Evolutionary conservation across 2,888 invertebrate genomes (phyloP).

Genomic region (Timema cristinae): DNA sequence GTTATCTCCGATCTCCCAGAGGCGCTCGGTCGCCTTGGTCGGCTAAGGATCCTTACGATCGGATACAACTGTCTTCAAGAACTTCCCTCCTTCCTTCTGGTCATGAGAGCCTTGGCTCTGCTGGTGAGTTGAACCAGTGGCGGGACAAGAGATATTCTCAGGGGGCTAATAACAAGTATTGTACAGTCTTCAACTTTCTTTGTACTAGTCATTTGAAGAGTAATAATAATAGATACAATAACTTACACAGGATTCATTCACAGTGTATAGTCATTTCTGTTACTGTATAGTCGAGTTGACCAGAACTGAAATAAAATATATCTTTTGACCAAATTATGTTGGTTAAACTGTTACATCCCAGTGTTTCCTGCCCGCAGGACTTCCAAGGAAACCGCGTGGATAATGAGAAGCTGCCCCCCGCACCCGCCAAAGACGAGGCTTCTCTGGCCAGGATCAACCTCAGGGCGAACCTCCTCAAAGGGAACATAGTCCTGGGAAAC

Average conservation of each 20-base stretch:
- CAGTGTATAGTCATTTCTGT: too few relatives aligned
- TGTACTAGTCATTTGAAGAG: too few relatives aligned
- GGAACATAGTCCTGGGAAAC: slow-evolving; percentile 79
- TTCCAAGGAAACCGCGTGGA: slow-evolving; percentile 30
- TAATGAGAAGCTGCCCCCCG: slow-evolving; percentile 21
- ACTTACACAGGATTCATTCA: too few relatives aligned
- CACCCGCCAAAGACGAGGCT: slow-evolving; percentile 36
- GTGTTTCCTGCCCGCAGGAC: slow-evolving; percentile 24
- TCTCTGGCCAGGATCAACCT: slow-evolving; percentile 70
- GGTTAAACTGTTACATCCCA: too few relatives aligned
- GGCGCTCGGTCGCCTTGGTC: slow-evolving; percentile 53
- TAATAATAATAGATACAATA: too few relatives aligned
- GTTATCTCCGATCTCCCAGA: slow-evolving; percentile 60
- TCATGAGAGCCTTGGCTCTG: slow-evolving; percentile 55
- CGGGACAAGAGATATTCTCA: neutral
- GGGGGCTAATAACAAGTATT: too few relatives aligned
- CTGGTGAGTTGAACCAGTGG: slow-evolving; percentile 45
- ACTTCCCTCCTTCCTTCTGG: slow-evolving; percentile 49
- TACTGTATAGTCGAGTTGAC: too few relatives aligned
- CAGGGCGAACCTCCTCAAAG: slow-evolving; percentile 72
- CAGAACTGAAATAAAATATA: too few relatives aligned
- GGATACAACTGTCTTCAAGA: slow-evolving; percentile 52
- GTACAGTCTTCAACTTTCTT: too few relatives aligned
- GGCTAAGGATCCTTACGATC: slow-evolving; percentile 57
- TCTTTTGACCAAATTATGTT: too few relatives aligned